Base-by-base conservation (phyloP, 2,888 invertebrate genomes). In the Sphaerophoria rueppellii region DNA sequence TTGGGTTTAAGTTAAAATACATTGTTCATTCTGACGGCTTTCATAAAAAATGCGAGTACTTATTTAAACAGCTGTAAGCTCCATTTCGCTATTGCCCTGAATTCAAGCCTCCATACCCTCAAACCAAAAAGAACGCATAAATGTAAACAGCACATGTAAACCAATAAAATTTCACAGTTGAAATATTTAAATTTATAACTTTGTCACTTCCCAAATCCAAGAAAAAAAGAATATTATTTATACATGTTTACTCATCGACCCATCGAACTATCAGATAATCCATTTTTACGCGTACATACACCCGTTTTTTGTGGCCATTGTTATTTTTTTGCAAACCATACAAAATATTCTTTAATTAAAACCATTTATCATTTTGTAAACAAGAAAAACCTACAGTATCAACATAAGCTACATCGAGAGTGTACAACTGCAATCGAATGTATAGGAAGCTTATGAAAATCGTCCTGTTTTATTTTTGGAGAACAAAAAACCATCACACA, bases 321-420 rank as follows among this genome's bases (percentile, higher is more conserved):
- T 67, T 65, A 12, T 54, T 60, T 54, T 52, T 35, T 55, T 24
- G 4, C 65, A 16, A 12, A 43, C 52, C 14, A 67, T 57, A 60
- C 24, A 24, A 50, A 55, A 61, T 69, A 65, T 73, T 60, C 67
- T 72, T 82, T 82, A 82, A 82, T 82, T 82, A 82, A 82, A 82
- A 72, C 67, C 71, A 82, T 82, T 82, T 82, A 82, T 82, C 82
- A 77, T 58, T 71, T 54, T 60, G 74, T 72, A 72, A 82, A 82
- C 82, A 82, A 82, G 73, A 40, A 48, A 35, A 14, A 32, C n/a
- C 63, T 55, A 35, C 70, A 57, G 35, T 57, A 43, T 9, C 40
- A 40, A 40, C 40, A 43, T 43, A 70, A 69, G 52, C 55, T 35
- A 32, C 6, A 35, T 57, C n/a, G 12, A 52, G 50, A 40, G 7